Conservation (phyloP, 2,113 vertebrate genomes). For the Turdus rufiventris region DNA sequence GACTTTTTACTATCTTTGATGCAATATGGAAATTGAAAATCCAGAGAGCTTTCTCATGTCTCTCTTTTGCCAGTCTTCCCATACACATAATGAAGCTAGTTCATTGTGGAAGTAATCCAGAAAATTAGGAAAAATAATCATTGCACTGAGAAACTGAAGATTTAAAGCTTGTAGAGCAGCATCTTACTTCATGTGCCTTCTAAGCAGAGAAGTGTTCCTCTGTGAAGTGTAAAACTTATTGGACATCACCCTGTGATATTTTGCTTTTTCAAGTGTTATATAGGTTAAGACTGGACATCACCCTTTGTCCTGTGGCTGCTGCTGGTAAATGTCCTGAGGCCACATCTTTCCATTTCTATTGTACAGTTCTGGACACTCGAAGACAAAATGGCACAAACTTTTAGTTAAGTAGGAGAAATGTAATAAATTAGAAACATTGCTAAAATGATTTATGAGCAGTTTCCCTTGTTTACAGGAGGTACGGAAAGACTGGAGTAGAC, state of each 20-base stretch:
- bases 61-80: not conserved
- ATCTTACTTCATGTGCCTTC: not conserved
- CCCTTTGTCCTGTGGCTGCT: not conserved
- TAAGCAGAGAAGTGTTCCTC: not conserved
- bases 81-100: not conserved
- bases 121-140: not conserved
- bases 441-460: slow-evolving; percentile 5
- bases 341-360: not conserved
- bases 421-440: not conserved
- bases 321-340: not conserved
- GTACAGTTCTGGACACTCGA: not conserved
- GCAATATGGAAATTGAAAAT: not conserved
- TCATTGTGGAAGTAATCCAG: not conserved
- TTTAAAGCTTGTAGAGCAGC: not conserved
- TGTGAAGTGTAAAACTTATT: not conserved
- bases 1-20: not conserved
- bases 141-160: not conserved
- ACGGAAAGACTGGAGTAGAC: not conserved
- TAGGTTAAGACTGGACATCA: not conserved
- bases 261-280: not conserved
- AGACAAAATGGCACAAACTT: not conserved
- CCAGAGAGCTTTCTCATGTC: not conserved
- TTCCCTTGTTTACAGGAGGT: not conserved
- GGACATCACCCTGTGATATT: not conserved
- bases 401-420: not conserved